phyloP scores from a whole-genome alignment of 2,797 vertebrate genomes.

The Dromococcyx pavoninus region DNA sequence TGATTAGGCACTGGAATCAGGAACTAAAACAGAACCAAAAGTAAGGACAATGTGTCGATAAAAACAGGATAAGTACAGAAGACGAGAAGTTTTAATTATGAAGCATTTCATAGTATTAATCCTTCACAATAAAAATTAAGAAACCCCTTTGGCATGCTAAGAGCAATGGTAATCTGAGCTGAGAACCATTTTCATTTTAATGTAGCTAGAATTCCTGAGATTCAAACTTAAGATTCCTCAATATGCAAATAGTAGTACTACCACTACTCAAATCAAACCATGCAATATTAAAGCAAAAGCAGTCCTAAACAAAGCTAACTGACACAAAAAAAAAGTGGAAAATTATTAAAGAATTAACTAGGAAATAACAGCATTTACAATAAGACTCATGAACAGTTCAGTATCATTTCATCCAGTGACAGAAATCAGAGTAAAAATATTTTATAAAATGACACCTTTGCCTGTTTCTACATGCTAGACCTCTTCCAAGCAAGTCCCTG shows the following conservation, averaged over 20 bases:
- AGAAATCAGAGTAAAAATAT: too few species aligned
- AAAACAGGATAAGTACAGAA: neutral
- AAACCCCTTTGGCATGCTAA: neutral
- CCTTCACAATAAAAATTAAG: neutral
- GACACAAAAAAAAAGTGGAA: neutral
- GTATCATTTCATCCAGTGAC: neutral
- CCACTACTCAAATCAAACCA: neutral
- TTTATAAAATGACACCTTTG: neutral
- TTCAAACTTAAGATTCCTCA: neutral
- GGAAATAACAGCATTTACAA: neutral
- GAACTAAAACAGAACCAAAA: neutral
- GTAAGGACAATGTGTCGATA: neutral
- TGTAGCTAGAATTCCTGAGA: neutral
- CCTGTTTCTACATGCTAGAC: neutral
- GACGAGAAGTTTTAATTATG: neutral
- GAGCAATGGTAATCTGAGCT: neutral
- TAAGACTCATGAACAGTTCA: neutral
- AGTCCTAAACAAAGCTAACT: neutral
- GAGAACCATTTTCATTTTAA: neutral
- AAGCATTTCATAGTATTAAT: neutral
- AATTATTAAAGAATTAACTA: neutral
- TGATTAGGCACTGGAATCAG: neutral
- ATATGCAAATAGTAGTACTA: too few species aligned
- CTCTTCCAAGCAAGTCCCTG: neutral
- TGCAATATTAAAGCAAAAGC: neutral